These are phyloP conservation scores for Morone saxatilis DNA, from an alignment of 2,113 vertebrate species.

Conservation along the genomic window DNA sequence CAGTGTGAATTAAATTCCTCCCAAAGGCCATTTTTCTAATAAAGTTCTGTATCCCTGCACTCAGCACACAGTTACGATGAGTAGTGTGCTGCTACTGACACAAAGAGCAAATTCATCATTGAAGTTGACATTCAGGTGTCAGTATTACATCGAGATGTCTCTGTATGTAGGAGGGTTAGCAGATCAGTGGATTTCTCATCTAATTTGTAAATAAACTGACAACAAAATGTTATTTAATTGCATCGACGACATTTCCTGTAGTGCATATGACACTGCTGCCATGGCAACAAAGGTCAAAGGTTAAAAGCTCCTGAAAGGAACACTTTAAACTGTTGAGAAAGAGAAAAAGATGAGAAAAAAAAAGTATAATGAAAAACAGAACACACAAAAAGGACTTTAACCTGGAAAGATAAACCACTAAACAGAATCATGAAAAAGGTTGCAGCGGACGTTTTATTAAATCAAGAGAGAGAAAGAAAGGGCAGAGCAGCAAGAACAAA, in stretches of 20 bases:
- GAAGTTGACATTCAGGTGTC: neutral
- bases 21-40: neutral
- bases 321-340: constrained; percentile 28
- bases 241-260: neutral
- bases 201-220: neutral
- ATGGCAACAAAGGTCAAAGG: constrained; percentile 53
- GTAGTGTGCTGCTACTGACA: neutral
- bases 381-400: constrained; percentile 1
- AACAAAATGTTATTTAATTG: neutral
- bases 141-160: neutral
- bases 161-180: neutral
- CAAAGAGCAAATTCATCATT: neutral
- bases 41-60: neutral
- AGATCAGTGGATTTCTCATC: neutral
- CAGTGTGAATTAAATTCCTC: constrained; percentile 3
- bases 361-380: neutral
- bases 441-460: neutral
- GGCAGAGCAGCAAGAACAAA: constrained; percentile 16
- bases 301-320: constrained; percentile 10
- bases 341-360: neutral
- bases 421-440: neutral
- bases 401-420: neutral
- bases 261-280: constrained; percentile 7
- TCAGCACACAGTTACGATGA: neutral
- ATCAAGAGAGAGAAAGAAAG: constrained; percentile 8